Evolutionary conservation across 2,888 invertebrate species (phyloP), one percentile per base, ranked within the genome.

Genomic region (Synergus japonicus): DNA sequence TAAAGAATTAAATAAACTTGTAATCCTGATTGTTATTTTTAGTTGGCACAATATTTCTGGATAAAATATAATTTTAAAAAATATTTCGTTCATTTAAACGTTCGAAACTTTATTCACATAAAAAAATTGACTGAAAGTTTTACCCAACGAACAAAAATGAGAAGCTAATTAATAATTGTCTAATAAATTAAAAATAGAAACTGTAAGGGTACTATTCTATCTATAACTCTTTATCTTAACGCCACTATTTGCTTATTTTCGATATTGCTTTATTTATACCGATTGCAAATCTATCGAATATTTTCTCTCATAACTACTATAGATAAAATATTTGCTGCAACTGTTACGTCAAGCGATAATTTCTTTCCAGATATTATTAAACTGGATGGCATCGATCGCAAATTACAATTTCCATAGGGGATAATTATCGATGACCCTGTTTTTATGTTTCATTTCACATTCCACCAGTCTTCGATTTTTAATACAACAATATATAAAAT

Each of bases 361-460:
- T 67, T 67, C 18, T 67, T 18, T 22, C 43, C 18, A 12, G 18
- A 46, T 46, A 22, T 46, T 46, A 67, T 18, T 67, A 67, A 67
- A 67, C 44, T 10, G 18, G 41, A 66, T 9, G 43, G 7, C 12
- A n/a, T 54, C 43, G 44, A 66, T 44, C 18, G 66, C 43, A 44
- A 66, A 66, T 66, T 44, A 18, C n/a, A 44, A 15, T 44, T 66
- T 66, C 43, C 10, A 66, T n/a, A 66, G 18, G 18, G 66, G 18
- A 43, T 66, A 44, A n/a, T 41, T n/a, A 66, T 67, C 43, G 43
- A 67, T 67, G 44, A 67, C 67, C 44, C 43, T 46, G 67, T 66
- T 44, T 66, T 66, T 9, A 66, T 66, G 43, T 67, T 67, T 46
- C 4, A 67, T 46, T 12, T 44, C 67, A 67, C 67, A 22, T 44